Conservation (phyloP, 2,797 vertebrate species). For the Danio albolineatus region DNA sequence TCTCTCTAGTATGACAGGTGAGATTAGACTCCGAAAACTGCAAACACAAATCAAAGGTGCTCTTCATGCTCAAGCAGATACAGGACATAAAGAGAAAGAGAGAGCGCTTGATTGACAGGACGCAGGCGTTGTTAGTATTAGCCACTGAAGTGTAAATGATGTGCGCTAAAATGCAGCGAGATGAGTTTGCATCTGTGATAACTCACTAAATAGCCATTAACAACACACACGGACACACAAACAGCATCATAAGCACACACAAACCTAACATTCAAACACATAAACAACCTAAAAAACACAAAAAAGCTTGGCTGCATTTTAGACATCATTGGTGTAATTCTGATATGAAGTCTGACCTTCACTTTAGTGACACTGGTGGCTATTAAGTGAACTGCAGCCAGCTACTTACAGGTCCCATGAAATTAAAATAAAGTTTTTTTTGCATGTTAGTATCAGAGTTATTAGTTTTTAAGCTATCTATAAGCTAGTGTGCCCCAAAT, state of each 20-base stretch:
- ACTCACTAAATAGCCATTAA: conserved; percentile 47
- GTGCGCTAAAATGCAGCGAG: conserved; percentile 36
- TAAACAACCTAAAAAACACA: conserved; percentile 4
- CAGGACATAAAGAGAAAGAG: conserved; percentile 56
- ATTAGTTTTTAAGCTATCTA: too few relatives aligned
- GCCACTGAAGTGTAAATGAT: conserved; percentile 43
- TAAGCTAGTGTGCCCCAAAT: too few relatives aligned
- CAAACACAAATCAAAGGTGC: conserved; percentile 79
- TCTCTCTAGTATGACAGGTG: conserved; percentile 65
- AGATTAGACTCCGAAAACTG: conserved; percentile 61
- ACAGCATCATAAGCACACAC: background rate
- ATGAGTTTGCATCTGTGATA: conserved; percentile 49
- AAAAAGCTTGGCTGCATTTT: background rate
- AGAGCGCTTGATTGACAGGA: conserved; percentile 38
- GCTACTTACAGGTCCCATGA: too few relatives aligned
- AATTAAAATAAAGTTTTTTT: too few relatives aligned
- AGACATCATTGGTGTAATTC: background rate
- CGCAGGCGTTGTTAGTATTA: conserved; percentile 36
- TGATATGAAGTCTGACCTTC: background rate
- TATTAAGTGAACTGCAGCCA: too few relatives aligned
- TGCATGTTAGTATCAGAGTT: too few relatives aligned
- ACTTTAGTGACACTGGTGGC: too few relatives aligned
- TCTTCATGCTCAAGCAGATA: conserved; percentile 81
- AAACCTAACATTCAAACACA: background rate
- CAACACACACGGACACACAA: background rate